A percentile compares a stretch with the other conserved stretches of the same genome.
Conservation (phyloP, 2,113 vertebrate species). For the Aptenodytes forsteri region DNA sequence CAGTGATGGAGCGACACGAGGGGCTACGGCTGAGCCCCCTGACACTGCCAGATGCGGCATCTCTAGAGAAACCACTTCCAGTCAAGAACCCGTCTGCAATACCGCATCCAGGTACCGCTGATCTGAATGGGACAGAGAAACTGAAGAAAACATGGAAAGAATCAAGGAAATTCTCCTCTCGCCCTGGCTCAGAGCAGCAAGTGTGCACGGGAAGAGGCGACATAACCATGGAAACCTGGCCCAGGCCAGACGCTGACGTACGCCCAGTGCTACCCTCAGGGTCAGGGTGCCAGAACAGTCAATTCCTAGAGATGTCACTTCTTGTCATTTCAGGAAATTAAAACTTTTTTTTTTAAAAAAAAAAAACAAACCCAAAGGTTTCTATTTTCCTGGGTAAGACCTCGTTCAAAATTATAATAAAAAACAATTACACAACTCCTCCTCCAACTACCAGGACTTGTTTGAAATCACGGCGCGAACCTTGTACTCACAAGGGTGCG, state of each 20-base stretch:
- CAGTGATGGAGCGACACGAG: rapidly evolving
- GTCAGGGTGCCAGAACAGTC: slow-evolving; percentile 13
- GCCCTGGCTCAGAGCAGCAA: background rate
- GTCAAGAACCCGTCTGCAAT: rapidly evolving
- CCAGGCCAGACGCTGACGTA: background rate
- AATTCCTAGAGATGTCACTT: background rate
- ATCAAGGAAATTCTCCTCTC: background rate
- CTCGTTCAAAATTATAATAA: background rate
- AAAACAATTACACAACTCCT: background rate
- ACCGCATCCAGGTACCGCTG: background rate
- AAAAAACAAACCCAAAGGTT: background rate
- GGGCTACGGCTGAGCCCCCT: background rate
- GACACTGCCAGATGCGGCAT: too few relatives aligned
- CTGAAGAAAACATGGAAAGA: background rate
- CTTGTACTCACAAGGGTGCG: rapidly evolving
- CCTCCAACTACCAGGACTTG: background rate
- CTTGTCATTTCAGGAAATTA: slow-evolving; percentile 21
- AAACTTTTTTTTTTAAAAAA: background rate
- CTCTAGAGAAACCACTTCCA: background rate
- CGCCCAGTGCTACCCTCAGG: background rate
- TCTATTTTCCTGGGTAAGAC: background rate
- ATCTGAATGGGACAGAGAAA: background rate
- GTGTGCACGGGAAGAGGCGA: background rate
- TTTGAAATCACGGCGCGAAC: background rate
- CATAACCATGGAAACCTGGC: slow-evolving; percentile 28